These are phyloP conservation scores for Triplophysa yarkandensis DNA, from an alignment of 2,797 vertebrate species.

Conservation along the genomic window DNA sequence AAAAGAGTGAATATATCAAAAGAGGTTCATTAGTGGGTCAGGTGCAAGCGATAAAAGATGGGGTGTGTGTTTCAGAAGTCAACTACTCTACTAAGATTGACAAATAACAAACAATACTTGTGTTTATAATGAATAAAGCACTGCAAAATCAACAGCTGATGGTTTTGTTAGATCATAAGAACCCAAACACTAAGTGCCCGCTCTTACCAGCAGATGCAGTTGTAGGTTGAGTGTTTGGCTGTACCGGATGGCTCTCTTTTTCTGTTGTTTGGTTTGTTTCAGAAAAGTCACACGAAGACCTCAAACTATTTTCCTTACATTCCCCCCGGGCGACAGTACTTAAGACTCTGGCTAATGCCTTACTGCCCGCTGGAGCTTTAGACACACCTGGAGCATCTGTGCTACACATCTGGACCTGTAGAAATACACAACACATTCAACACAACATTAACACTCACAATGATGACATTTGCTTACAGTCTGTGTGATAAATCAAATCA, in stretches of 20 bases:
- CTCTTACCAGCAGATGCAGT: conserved; percentile 33
- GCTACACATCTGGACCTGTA: conserved; percentile 66
- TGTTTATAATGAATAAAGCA: too few species aligned
- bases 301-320: conserved; percentile 51
- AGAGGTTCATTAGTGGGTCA: too few species aligned
- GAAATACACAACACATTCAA: conserved; percentile 3
- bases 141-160: too few species aligned
- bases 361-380: conserved; percentile 42
- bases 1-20: too few species aligned
- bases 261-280: conserved; percentile 29
- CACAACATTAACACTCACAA: background rate
- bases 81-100: too few species aligned
- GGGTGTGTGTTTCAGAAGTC: background rate
- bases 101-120: too few species aligned
- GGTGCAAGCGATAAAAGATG: too few species aligned
- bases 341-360: conserved; percentile 56
- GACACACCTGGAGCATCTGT: conserved; percentile 38
- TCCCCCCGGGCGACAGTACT: conserved; percentile 45
- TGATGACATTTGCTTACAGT: background rate
- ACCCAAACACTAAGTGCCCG: background rate
- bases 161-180: background rate
- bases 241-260: conserved; percentile 20
- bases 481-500: background rate
- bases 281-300: conserved; percentile 5
- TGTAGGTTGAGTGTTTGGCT: background rate